These are phyloP conservation scores for Gorsachius goisagi DNA, from an alignment of 2,113 vertebrate species.

Conservation along the genomic window DNA sequence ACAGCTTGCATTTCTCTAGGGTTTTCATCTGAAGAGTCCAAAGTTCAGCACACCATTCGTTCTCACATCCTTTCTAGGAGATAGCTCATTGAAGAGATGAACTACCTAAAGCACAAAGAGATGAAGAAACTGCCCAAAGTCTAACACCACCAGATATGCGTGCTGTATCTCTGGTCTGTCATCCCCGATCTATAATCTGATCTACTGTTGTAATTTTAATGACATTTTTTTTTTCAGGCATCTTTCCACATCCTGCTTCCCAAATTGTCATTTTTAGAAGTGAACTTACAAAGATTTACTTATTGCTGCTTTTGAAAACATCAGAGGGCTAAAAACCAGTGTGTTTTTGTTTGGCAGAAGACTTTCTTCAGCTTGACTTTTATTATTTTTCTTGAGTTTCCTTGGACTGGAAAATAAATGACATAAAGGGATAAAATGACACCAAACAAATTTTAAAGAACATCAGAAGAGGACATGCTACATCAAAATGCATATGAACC, in stretches of 20 bases:
- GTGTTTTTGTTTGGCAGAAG: not conserved
- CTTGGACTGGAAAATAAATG: not conserved
- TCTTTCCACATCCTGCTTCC: not conserved
- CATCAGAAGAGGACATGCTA: not conserved
- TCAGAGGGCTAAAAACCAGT: not conserved
- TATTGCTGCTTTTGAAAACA: not conserved
- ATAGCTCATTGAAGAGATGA: not conserved
- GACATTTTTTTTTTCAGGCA: not conserved
- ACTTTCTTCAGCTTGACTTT: not conserved
- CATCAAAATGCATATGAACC: not conserved
- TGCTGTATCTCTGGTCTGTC: not conserved
- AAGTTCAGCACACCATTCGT: not conserved
- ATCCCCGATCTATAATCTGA: not conserved
- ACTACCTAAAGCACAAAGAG: not conserved
- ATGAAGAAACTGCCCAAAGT: not conserved
- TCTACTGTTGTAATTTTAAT: not conserved
- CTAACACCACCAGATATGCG: not conserved
- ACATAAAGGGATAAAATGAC: not conserved
- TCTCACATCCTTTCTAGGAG: not conserved
- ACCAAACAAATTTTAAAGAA: not conserved
- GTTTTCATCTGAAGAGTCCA: not conserved
- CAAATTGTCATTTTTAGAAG: not conserved
- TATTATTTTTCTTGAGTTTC: not conserved
- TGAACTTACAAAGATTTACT: not conserved
- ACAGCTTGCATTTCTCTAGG: not conserved